A percentile compares a stretch with the other conserved stretches of the same genome.
Evolutionary conservation across 2,113 vertebrate genomes (phyloP).

Genomic region (Menura novaehollandiae): DNA sequence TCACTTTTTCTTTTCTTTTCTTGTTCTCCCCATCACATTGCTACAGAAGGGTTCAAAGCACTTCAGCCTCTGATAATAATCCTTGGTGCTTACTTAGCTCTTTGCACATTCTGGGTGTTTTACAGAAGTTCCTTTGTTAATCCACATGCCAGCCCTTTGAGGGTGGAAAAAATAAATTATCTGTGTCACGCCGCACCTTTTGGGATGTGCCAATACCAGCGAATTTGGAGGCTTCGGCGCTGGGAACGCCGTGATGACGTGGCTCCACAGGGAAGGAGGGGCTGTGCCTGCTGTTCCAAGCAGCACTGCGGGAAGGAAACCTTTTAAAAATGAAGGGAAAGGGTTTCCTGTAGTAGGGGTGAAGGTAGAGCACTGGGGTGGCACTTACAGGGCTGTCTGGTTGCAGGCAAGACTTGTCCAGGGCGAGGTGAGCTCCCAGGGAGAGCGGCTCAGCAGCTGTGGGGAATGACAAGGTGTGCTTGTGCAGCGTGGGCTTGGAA

Average conservation of each 20-base stretch:
- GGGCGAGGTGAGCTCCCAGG: background rate
- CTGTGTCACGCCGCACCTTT: background rate
- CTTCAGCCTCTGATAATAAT: background rate
- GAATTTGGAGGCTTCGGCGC: background rate
- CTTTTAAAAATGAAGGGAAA: background rate
- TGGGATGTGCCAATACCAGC: background rate
- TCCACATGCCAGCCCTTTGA: background rate
- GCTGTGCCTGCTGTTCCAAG: background rate
- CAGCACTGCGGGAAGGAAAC: background rate
- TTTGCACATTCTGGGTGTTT: background rate
- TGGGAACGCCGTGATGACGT: rapidly evolving
- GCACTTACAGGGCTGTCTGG: rapidly evolving
- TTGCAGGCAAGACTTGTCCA: background rate
- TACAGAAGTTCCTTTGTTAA: background rate
- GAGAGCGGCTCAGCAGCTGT: background rate
- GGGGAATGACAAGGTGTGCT: background rate
- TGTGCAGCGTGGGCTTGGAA: background rate
- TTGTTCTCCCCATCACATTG: rapidly evolving
- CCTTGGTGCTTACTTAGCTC: rapidly evolving
- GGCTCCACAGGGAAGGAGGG: background rate
- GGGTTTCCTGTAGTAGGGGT: background rate
- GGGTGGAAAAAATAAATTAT: background rate
- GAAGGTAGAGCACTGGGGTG: background rate
- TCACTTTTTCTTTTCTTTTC: background rate
- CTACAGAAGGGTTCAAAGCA: background rate